Evolutionary conservation across 53 echinoderm and acorn worm genomes (phyloP).

Genomic region (Holothuria scabra): DNA sequence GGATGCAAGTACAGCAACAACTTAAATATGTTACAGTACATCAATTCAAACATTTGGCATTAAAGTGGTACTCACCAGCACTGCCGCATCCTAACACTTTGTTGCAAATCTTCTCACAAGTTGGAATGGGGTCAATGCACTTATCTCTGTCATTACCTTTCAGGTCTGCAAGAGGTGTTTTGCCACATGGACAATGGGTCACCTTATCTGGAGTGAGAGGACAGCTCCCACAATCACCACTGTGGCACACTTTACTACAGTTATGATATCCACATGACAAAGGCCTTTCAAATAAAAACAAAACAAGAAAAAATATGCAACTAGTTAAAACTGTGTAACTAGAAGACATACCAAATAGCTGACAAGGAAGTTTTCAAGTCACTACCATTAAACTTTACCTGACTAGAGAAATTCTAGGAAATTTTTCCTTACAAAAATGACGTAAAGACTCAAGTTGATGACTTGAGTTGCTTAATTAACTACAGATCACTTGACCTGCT

Average conservation of each 20-base stretch:
- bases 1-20: no score
- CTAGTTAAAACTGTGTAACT: neutral
- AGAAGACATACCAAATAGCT: no score
- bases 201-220: constrained; percentile 73
- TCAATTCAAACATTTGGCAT: no score
- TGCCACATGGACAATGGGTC: constrained; percentile 86
- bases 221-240: constrained; percentile 77
- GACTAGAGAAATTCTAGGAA: no score
- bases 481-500: no score
- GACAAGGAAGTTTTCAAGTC: no score
- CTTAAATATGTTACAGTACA: no score
- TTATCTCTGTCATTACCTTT: constrained; percentile 59
- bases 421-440: no score
- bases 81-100: constrained; percentile 82
- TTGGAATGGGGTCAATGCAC: constrained; percentile 89
- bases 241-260: constrained; percentile 80
- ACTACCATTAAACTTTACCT: no score
- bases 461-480: no score
- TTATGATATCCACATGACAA: constrained; percentile 80
- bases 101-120: constrained; percentile 73
- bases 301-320: neutral
- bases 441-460: no score
- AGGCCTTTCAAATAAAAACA: constrained; percentile 42
- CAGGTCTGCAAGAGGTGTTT: constrained; percentile 66
- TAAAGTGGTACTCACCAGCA: constrained; percentile 63